Conservation (phyloP, 2,113 vertebrate species). For the Chinchilla lanigera region DNA sequence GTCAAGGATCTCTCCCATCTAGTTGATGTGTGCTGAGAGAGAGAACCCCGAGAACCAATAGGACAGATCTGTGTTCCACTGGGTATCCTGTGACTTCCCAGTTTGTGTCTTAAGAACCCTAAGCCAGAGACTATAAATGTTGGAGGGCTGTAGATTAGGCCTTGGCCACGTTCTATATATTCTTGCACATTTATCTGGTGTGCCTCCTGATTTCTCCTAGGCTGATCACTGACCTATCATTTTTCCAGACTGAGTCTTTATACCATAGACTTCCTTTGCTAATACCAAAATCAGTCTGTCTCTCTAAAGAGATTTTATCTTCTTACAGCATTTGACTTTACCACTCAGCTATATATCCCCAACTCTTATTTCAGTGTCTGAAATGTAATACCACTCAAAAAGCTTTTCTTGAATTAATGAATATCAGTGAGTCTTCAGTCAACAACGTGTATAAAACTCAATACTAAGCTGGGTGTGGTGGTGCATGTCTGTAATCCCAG, state of each 20-base stretch:
- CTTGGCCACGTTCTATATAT: not conserved
- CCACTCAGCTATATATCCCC: not conserved
- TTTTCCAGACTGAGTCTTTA: not conserved
- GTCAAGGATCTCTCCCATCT: not conserved
- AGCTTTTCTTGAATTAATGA: slow-evolving; percentile 7
- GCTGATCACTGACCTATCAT: not conserved
- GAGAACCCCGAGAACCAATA: not conserved
- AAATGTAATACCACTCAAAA: not conserved
- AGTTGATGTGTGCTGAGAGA: not conserved
- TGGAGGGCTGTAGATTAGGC: not conserved
- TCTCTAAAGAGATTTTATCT: not conserved
- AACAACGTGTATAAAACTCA: not conserved
- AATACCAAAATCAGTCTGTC: not conserved
- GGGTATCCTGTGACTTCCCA: not conserved
- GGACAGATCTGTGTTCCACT: not conserved
- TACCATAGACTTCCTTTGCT: not conserved
- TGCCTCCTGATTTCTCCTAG: not conserved
- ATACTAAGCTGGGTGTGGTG: too few species aligned
- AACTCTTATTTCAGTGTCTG: not conserved
- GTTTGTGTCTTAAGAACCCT: not conserved
- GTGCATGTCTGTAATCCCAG: too few species aligned
- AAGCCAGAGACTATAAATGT: not conserved
- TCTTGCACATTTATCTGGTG: not conserved
- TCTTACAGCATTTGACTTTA: not conserved
- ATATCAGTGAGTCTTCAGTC: not conserved